phyloP scores from a whole-genome alignment of 2,797 vertebrate species.

The Yasuhikotakia modesta region DNA sequence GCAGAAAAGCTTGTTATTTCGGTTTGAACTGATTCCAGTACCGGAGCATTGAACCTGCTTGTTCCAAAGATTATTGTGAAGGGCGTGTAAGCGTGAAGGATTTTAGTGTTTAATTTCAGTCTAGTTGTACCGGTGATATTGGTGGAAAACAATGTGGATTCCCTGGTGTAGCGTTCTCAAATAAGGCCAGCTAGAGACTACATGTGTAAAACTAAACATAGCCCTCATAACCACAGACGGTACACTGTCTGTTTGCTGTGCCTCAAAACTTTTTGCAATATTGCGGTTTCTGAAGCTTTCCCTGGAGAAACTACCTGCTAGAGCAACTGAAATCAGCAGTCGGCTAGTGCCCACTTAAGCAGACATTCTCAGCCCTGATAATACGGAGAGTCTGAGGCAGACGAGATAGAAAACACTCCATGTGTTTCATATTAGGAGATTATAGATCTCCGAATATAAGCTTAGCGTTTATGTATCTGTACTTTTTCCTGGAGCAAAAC shows the following conservation, averaged over 20 bases:
- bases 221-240: constrained; percentile 1
- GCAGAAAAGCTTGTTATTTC: constrained; percentile 1
- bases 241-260: constrained; percentile 1
- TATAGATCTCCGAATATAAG: constrained; percentile 11
- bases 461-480: background rate
- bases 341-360: constrained; percentile 39
- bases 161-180: background rate
- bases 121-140: background rate
- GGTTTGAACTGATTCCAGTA: background rate
- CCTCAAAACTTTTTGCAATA: constrained; percentile 31
- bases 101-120: background rate
- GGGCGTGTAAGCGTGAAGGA: background rate
- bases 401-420: constrained; percentile 41
- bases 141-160: background rate
- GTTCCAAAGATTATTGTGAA: background rate
- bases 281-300: constrained; percentile 40
- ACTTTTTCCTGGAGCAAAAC: background rate
- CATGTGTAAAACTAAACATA: constrained; percentile 10
- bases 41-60: background rate
- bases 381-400: constrained; percentile 49
- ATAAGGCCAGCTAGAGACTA: constrained; percentile 1
- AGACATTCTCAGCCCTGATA: constrained; percentile 35
- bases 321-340: constrained; percentile 43
- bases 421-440: constrained; percentile 23
- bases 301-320: constrained; percentile 32